A percentile compares a stretch with the other conserved stretches of the same genome.
Conservation (phyloP, 2,113 vertebrate genomes). For the Neodon shergylaensis region DNA sequence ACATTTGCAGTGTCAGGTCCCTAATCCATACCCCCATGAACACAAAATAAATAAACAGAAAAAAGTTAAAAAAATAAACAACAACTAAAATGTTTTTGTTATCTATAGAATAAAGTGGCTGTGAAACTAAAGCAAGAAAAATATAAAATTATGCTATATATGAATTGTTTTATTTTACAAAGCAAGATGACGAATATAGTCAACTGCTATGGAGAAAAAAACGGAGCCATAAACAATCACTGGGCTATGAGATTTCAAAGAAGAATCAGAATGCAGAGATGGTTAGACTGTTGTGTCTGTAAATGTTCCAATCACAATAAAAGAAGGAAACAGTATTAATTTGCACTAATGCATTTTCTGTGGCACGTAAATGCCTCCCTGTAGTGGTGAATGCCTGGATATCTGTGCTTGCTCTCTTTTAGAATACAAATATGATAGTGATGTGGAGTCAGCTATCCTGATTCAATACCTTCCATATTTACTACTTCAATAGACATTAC, state of each 20-base stretch:
- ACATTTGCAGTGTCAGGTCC: neutral
- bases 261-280: neutral
- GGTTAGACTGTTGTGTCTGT: rapidly evolving
- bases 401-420: neutral
- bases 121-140: neutral
- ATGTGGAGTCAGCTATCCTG: neutral
- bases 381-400: neutral
- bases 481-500: neutral
- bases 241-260: neutral
- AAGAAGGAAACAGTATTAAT: neutral
- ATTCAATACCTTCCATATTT: rapidly evolving
- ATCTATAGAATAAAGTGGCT: neutral
- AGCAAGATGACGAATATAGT: neutral
- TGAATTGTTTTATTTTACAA: neutral
- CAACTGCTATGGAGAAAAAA: neutral
- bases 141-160: neutral
- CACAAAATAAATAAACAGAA: neutral
- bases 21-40: neutral
- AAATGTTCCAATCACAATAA: neutral
- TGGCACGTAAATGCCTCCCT: neutral
- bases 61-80: too few relatives aligned
- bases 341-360: neutral
- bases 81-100: neutral
- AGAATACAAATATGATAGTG: neutral
- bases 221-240: neutral